These are phyloP conservation scores for Stomorhina lunata DNA, from an alignment of 2,888 invertebrate genomes.

Conservation along the genomic window DNA sequence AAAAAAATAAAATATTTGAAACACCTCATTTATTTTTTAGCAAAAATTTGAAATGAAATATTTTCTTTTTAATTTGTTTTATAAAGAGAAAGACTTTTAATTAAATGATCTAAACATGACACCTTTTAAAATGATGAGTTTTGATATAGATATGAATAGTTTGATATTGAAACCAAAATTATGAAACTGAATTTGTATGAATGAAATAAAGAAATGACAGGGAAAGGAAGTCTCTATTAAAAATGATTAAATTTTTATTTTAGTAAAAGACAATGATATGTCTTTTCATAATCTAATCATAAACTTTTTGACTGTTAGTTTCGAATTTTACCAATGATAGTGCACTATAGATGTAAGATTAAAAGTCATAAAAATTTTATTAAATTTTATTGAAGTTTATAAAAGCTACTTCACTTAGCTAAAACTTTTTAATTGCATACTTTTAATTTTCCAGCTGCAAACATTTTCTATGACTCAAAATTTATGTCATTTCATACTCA, in stretches of 20 bases:
- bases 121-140: not conserved
- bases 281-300: too few species aligned
- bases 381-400: too few species aligned
- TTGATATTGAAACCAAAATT: constrained; percentile 21
- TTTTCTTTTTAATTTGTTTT: not conserved
- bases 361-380: too few species aligned
- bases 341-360: too few species aligned
- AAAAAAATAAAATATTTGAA: constrained; percentile 23
- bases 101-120: constrained; percentile 20
- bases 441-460: not conserved
- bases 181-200: not conserved
- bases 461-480: not conserved
- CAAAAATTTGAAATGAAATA: constrained; percentile 13
- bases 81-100: constrained; percentile 2
- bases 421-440: too few species aligned
- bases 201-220: not conserved
- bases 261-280: too few species aligned
- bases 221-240: not conserved
- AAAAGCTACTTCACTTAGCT: too few species aligned
- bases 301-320: too few species aligned
- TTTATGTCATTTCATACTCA: not conserved
- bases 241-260: not conserved
- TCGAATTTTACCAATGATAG: too few species aligned
- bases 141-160: constrained; percentile 1
- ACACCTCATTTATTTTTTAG: constrained; percentile 48